These are phyloP conservation scores for Polia nebulosa DNA, from an alignment of 2,888 invertebrate genomes.

Conservation along the genomic window DNA sequence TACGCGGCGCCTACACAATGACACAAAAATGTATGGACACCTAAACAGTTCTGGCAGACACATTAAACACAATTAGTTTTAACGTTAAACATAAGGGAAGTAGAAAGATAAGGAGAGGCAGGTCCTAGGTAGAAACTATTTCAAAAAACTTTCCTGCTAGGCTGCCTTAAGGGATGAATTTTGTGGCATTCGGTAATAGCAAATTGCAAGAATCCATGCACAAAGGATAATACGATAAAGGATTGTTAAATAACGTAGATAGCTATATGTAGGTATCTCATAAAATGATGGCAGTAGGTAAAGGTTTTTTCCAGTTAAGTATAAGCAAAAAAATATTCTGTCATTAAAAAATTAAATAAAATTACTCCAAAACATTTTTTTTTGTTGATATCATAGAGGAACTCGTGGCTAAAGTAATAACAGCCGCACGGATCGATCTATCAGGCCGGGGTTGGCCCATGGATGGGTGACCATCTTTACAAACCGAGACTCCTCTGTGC, in stretches of 20 bases:
- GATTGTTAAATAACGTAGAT: neutral
- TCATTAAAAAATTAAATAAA: too few species aligned
- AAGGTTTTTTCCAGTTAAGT: too few species aligned
- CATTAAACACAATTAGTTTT: neutral
- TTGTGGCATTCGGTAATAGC: conserved; percentile 8
- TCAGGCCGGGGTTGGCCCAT: too few species aligned
- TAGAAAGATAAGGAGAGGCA: neutral
- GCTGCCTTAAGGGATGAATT: neutral
- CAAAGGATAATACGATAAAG: neutral
- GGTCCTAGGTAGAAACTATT: neutral
- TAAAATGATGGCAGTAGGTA: neutral
- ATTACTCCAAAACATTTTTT: too few species aligned
- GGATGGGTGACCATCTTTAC: too few species aligned
- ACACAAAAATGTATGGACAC: conserved; percentile 35
- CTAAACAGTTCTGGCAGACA: conserved; percentile 12
- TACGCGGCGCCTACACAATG: conserved; percentile 61
- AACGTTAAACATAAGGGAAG: neutral
- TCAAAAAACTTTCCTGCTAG: too few species aligned
- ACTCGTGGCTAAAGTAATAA: too few species aligned
- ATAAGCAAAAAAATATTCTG: too few species aligned
- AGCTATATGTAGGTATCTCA: neutral
- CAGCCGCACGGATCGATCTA: too few species aligned
- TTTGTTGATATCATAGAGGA: too few species aligned
- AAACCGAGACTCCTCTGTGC: too few species aligned
- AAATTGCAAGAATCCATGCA: conserved; percentile 5